Percentiles rank a stretch among this genome's conserved stretches.
phyloP scores from a whole-genome alignment of 2,113 vertebrate species.

The Rousettus leschenaultii region DNA sequence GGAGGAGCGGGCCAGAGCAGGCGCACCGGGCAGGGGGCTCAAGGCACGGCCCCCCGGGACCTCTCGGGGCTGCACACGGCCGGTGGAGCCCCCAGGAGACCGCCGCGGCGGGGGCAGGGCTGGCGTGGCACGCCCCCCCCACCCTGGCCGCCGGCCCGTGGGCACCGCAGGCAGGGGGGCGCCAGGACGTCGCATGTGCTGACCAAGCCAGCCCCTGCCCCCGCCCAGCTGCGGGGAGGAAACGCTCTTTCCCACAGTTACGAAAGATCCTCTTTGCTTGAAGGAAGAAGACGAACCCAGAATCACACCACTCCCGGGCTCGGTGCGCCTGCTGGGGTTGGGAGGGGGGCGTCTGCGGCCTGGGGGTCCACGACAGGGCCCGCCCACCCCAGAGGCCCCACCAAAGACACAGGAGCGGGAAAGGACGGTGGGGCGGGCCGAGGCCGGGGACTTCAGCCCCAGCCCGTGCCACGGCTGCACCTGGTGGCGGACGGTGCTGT shows the following conservation, averaged over 20 bases:
- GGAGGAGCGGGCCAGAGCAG: fast-evolving
- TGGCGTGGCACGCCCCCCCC: background rate
- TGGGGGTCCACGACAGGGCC: background rate
- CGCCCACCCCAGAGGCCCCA: background rate
- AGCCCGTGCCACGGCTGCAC: fast-evolving
- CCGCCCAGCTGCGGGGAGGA: fast-evolving
- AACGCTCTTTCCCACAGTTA: conserved; percentile 20
- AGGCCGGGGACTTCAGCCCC: fast-evolving
- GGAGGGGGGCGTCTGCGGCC: fast-evolving
- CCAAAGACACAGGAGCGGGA: fast-evolving
- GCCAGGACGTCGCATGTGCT: background rate
- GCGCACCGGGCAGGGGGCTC: fast-evolving
- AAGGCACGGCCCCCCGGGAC: fast-evolving
- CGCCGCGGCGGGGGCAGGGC: background rate
- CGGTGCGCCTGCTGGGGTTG: fast-evolving
- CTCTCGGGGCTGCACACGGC: background rate
- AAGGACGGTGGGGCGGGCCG: fast-evolving
- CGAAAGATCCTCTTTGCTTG: background rate
- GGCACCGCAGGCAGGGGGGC: background rate
- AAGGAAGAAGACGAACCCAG: background rate
- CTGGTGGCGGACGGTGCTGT: fast-evolving
- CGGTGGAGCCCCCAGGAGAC: background rate
- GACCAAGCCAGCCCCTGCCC: background rate
- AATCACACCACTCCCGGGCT: background rate
- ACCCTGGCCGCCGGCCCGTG: fast-evolving